Base-by-base conservation (phyloP, 2,888 invertebrate species). In the Gibbula magus region DNA sequence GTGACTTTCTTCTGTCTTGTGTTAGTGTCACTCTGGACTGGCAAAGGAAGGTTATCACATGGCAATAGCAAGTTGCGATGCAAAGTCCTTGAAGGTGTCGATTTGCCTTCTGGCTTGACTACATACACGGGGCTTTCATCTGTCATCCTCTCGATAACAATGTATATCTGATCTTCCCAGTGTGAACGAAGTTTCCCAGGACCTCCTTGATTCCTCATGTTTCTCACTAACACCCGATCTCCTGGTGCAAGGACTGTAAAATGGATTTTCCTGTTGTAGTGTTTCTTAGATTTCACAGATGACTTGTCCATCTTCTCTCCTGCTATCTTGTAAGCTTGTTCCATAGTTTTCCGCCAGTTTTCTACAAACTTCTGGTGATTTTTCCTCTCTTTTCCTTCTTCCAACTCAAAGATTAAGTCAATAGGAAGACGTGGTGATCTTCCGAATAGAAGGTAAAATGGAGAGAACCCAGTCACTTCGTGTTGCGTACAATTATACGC, bases 391-490 rank as follows among this genome's bases (percentile, higher is more conserved):
- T 35, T 18, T 39, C 18, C 35, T 16, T 35, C 73, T 20, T 45
- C 73, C 10, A 29, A 35, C n/a, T 56, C 80, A n/a, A 80, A 80
- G 13, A 73, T 67, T n/a, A 80, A 22, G 51, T 81, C 81, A 22
- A 81, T 56, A 3, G 81, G 76, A 39, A 79, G 35, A 8, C 78
- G 35, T n/a, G 81, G 81, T 52, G 45, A 35, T 75, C 81, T 45
- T 54, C 78, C 79, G 75, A 81, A 81, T 35, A 81, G 51, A 5
- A 81, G 61, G 51, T 70, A 79, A 53, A 79, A 81, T 35, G 79
- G 79, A n/a, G 78, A 67, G 45, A 70, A 81, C 7, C 75, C 75
- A 20, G 79, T 81, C 13, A 66, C 51, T 20, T 56, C 75, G 70
- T 79, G 39, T 20, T 29, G 45, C 39, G 76, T 81, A 75, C 81